A percentile compares a stretch with the other conserved stretches of the same genome.
phyloP scores from a whole-genome alignment of 2,113 vertebrate species.

The Oryzias woworae region DNA sequence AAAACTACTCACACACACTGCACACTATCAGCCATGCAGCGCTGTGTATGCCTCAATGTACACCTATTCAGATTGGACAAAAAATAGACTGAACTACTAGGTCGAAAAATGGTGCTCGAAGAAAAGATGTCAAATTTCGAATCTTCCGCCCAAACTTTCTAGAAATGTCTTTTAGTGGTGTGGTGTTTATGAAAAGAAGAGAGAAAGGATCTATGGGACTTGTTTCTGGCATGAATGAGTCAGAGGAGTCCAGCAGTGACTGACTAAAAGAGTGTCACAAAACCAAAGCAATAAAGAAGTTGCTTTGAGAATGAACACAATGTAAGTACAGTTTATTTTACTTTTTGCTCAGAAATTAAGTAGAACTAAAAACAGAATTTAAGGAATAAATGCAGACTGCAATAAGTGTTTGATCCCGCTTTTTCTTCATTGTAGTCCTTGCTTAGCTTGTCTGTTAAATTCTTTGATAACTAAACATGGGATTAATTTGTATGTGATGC shows the following conservation, averaged over 20 bases:
- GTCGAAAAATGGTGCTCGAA: conserved; percentile 1
- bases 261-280: conserved; percentile 1
- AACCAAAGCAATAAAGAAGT: conserved; percentile 22
- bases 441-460: conserved; percentile 45
- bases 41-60: background rate
- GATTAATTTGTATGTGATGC: conserved; percentile 62
- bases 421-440: conserved; percentile 57
- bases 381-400: conserved; percentile 31
- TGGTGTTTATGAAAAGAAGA: conserved; percentile 22
- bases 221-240: conserved; percentile 18
- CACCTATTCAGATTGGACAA: background rate
- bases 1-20: conserved; percentile 10
- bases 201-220: conserved; percentile 23
- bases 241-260: background rate
- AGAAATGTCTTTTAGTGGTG: conserved; percentile 13
- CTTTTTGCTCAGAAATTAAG: conserved; percentile 12
- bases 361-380: conserved; percentile 38
- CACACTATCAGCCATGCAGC: background rate
- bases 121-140: background rate
- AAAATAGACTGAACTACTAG: background rate
- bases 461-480: conserved; percentile 54
- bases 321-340: background rate
- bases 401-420: conserved; percentile 37
- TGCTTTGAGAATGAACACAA: conserved; percentile 15
- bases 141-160: background rate